Conservation (phyloP, 2,888 invertebrate genomes). For the Pherbina coryleti region DNA sequence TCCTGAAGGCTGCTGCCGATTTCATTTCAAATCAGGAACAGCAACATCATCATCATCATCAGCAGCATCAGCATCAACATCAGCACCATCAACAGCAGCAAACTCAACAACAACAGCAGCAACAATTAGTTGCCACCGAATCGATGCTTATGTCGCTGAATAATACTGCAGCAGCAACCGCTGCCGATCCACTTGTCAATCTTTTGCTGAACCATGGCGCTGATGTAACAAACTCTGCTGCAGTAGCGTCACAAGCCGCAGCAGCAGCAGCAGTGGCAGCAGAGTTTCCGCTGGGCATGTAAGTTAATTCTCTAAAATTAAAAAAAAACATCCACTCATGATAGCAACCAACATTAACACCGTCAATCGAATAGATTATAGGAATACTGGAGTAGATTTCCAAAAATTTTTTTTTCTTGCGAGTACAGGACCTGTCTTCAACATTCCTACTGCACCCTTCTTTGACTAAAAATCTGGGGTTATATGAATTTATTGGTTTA, state of each 20-base stretch:
- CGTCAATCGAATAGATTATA: no score
- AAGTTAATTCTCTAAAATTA: slow-evolving; percentile 47
- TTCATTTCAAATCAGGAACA: slow-evolving; percentile 76
- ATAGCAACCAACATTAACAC: no score
- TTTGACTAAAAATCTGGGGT: no score
- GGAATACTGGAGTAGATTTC: no score
- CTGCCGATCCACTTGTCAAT: slow-evolving; percentile 51
- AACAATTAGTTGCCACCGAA: slow-evolving; percentile 47
- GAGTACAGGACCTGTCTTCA: no score
- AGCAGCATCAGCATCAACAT: slow-evolving; percentile 59
- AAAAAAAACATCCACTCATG: neutral
- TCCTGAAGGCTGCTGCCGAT: slow-evolving; percentile 81
- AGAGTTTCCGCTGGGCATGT: slow-evolving; percentile 54
- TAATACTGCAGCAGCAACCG: slow-evolving; percentile 48
- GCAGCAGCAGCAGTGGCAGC: slow-evolving; percentile 46
- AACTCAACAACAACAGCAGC: slow-evolving; percentile 64
- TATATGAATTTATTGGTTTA: no score
- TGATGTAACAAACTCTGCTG: slow-evolving; percentile 54
- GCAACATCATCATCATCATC: slow-evolving; percentile 71
- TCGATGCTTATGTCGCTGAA: slow-evolving; percentile 53
- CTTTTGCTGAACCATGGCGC: slow-evolving; percentile 60
- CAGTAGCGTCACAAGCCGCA: slow-evolving; percentile 42
- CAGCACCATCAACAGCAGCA: slow-evolving; percentile 58
- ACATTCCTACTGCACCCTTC: no score
- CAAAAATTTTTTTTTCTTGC: no score